Percentiles rank a stretch among this genome's conserved stretches.
Conservation (phyloP, 2,797 vertebrate species). For the Lates japonicus region DNA sequence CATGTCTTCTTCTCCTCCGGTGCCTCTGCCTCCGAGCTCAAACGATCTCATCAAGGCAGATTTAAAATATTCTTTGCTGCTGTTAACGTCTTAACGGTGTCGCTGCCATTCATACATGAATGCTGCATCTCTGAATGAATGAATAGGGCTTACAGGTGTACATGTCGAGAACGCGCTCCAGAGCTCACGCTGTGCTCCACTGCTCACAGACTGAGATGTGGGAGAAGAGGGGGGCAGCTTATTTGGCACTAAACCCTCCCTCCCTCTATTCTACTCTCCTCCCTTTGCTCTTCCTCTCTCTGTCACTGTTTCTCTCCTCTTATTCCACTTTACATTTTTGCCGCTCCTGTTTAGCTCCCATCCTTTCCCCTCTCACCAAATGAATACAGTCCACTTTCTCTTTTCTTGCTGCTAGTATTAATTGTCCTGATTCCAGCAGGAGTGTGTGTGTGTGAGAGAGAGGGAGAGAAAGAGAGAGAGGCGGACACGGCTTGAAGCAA, state of each 20-base stretch:
- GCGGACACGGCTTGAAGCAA: constrained; percentile 34
- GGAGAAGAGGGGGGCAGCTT: constrained; percentile 63
- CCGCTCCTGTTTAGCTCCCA: constrained; percentile 8
- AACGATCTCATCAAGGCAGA: constrained; percentile 30
- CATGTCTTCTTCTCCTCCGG: constrained; percentile 34
- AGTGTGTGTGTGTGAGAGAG: not conserved
- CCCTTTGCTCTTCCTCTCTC: constrained; percentile 39
- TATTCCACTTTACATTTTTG: constrained; percentile 40
- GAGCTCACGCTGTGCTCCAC: constrained; percentile 45
- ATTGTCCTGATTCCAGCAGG: constrained; percentile 41
- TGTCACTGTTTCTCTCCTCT: constrained; percentile 38
- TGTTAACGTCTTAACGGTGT: constrained; percentile 2
- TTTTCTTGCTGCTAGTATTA: constrained; percentile 19
- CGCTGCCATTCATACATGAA: constrained; percentile 5
- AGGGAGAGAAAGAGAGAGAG: constrained; percentile 13
- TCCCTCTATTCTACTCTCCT: constrained; percentile 41
- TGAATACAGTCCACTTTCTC: constrained; percentile 1
- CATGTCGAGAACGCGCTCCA: constrained; percentile 32
- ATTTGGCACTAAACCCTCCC: constrained; percentile 55
- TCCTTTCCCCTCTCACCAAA: constrained; percentile 6
- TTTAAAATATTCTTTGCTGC: constrained; percentile 26
- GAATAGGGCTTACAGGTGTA: constrained; percentile 41
- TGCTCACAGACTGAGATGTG: constrained; percentile 60
- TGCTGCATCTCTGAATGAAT: constrained; percentile 32
- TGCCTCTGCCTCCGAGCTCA: constrained; percentile 41